A percentile compares a stretch with the other conserved stretches of the same genome.
Conservation (phyloP, 1,140 invertebrate species). For the honey bee (Apis mellifera) region Amel_HAv3.1 CM009941.2:10851501-10852000, state of each 20-base stretch:
- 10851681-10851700: neutral
- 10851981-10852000: no score
- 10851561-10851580: neutral
- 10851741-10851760: constrained; percentile 14
- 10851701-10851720: constrained; percentile 26
- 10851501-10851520: constrained; percentile 18
- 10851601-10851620: neutral
- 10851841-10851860: constrained; percentile 29
- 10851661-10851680: no score
- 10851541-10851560: neutral
- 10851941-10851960: no score
- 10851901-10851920: no score
- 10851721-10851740: constrained; percentile 25
- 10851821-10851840: constrained; percentile 19
- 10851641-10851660: neutral
- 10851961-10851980: no score
- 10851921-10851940: no score
- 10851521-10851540: neutral
- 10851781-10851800: constrained; percentile 28
- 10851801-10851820: constrained; percentile 33
- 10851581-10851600: constrained; percentile 1
- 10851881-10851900: neutral
- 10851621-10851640: neutral
- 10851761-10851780: constrained; percentile 46
- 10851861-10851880: no score